Percentiles rank a stretch among this genome's conserved stretches.
phyloP scores from a whole-genome alignment of 53 echinoderm and acorn worm species.

The Crossaster papposus region DNA sequence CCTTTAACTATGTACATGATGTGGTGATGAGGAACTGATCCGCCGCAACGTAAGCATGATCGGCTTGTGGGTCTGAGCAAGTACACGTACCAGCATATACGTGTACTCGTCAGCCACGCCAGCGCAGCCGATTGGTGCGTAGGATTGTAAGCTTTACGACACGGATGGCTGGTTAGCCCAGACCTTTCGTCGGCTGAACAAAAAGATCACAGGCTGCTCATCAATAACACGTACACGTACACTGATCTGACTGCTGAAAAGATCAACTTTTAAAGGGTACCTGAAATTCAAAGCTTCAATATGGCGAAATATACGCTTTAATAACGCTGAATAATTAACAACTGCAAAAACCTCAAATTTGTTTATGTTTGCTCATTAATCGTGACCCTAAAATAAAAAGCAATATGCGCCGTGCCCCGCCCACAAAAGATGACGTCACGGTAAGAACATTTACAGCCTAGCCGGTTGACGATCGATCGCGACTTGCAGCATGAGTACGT shows the following conservation, averaged over 20 bases:
- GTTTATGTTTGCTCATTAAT: too few species aligned
- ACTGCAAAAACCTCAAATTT: too few species aligned
- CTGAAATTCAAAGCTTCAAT: too few species aligned
- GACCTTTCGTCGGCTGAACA: neutral
- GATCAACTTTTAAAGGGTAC: too few species aligned
- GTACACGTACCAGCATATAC: conserved; percentile 21
- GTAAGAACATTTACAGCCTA: too few species aligned
- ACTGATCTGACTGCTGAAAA: neutral
- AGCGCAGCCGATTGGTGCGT: neutral
- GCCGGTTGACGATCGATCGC: too few species aligned
- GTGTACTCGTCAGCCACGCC: neutral
- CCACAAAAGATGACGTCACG: too few species aligned
- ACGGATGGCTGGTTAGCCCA: neutral
- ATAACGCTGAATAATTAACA: too few species aligned
- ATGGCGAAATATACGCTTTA: too few species aligned
- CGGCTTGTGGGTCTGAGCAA: neutral
- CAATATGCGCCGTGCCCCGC: too few species aligned
- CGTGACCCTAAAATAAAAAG: too few species aligned
- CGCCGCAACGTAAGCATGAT: neutral
- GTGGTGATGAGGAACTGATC: neutral
- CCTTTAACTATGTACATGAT: neutral
- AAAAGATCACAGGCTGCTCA: neutral
- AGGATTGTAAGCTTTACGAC: neutral
- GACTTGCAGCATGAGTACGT: too few species aligned
- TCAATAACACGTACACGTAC: neutral